Conservation (phyloP, 2,888 invertebrate genomes). For the Thysanoteuthis rhombus region DNA sequence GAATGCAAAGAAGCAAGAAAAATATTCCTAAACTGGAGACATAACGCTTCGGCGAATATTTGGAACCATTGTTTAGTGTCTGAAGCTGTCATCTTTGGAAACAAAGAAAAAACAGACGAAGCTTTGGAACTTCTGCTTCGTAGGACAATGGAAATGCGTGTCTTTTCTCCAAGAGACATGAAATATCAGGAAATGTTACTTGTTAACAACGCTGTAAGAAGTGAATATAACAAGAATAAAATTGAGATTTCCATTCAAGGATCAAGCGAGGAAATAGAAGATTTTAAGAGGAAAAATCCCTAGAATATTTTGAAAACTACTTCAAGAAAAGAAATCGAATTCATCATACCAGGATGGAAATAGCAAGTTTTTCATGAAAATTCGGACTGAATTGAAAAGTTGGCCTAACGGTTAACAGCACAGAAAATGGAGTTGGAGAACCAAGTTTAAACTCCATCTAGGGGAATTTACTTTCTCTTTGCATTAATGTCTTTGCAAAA, state of each 20-base stretch:
- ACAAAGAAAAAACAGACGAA: neutral
- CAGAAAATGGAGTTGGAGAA: no score
- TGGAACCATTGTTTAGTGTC: neutral
- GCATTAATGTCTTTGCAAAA: no score
- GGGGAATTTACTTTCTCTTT: no score
- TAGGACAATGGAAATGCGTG: neutral
- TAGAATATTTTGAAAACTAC: no score
- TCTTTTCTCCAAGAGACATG: neutral
- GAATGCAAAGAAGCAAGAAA: neutral
- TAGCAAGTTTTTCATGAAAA: no score
- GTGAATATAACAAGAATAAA: neutral
- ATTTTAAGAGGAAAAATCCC: neutral
- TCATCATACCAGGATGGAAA: no score
- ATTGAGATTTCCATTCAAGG: neutral
- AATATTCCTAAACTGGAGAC: neutral
- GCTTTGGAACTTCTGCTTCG: neutral
- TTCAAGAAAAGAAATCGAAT: no score
- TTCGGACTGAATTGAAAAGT: no score
- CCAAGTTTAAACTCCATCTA: no score
- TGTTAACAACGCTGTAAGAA: neutral
- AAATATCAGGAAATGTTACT: neutral
- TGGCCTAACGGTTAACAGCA: no score
- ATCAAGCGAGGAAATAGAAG: neutral
- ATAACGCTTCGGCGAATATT: neutral
- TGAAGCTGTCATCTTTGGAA: neutral